These are phyloP conservation scores for Andrena cerasifolii DNA, from an alignment of 1,140 invertebrate genomes.

Conservation along the genomic window DNA sequence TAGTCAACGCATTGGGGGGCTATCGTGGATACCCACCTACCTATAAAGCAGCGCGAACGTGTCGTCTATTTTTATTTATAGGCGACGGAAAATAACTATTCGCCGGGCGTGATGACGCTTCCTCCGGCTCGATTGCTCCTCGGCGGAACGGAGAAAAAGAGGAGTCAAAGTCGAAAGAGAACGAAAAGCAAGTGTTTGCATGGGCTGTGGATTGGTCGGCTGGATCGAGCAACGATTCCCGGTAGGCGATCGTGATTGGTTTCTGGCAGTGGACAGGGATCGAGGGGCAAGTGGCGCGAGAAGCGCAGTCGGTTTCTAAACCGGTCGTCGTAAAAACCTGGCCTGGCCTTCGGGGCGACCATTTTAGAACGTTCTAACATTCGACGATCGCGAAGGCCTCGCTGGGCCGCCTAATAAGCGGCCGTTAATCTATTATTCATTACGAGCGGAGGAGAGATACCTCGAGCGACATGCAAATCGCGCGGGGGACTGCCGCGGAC, in stretches of 20 bases:
- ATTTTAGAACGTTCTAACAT: slow-evolving; percentile 80
- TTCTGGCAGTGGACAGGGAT: slow-evolving; percentile 67
- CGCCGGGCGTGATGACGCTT: too few relatives aligned
- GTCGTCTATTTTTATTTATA: neutral
- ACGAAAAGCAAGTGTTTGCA: neutral
- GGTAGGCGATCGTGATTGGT: slow-evolving; percentile 70
- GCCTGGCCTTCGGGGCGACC: slow-evolving; percentile 77
- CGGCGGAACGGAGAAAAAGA: neutral
- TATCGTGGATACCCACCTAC: too few relatives aligned
- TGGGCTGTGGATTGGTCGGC: slow-evolving; percentile 29
- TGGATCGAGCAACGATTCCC: slow-evolving; percentile 21
- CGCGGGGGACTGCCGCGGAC: neutral
- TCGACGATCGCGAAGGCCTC: slow-evolving; percentile 76
- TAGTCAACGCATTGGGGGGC: too few relatives aligned
- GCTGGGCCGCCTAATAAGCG: slow-evolving; percentile 75
- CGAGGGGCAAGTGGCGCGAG: slow-evolving; percentile 49
- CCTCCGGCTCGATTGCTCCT: too few relatives aligned
- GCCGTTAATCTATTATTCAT: slow-evolving; percentile 79
- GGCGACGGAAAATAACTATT: neutral
- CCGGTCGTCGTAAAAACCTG: slow-evolving; percentile 78
- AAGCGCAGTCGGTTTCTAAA: slow-evolving; percentile 75
- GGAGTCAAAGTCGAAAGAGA: slow-evolving; percentile 8
- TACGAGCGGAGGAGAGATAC: slow-evolving; percentile 62
- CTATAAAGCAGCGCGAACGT: neutral
- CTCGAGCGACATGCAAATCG: slow-evolving; percentile 71